Evolutionary conservation across 1,140 invertebrate species (phyloP).

Genomic region (Colletes latitarsis): DNA sequence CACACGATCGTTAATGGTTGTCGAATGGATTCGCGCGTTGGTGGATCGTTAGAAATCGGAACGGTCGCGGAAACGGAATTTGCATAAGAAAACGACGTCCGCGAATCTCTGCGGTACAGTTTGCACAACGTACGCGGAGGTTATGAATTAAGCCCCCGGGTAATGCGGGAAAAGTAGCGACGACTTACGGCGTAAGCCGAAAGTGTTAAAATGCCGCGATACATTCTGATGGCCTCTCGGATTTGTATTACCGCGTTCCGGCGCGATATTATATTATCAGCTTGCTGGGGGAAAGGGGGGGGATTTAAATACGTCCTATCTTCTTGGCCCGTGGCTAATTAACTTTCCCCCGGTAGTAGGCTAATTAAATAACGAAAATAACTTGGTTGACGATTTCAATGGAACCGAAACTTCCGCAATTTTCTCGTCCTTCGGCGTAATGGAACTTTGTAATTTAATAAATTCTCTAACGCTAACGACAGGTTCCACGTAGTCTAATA

Average conservation of each 20-base stretch:
- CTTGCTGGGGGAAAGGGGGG: neutral
- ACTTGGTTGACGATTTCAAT: slow-evolving; percentile 14
- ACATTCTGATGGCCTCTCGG: slow-evolving; percentile 18
- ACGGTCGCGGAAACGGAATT: neutral
- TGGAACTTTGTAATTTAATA: slow-evolving; percentile 10
- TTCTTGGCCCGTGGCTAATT: neutral
- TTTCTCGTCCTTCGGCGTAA: neutral
- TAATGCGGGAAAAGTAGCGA: slow-evolving; percentile 20
- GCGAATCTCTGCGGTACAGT: slow-evolving; percentile 17
- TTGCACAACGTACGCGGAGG: neutral
- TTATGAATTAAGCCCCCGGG: slow-evolving; percentile 19
- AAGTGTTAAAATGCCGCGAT: slow-evolving; percentile 17
- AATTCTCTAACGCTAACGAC: neutral
- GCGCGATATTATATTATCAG: slow-evolving; percentile 4
- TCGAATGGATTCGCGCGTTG: neutral
- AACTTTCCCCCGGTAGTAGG: neutral
- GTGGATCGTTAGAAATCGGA: neutral
- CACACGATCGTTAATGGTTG: neutral
- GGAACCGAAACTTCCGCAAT: neutral
- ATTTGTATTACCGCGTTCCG: slow-evolving; percentile 15
- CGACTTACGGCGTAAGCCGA: slow-evolving; percentile 19
- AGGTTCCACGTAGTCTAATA: neutral
- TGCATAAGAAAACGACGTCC: slow-evolving; percentile 7
- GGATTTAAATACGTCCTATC: neutral
- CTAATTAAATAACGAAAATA: slow-evolving; percentile 24